Conservation (phyloP, 2,888 invertebrate genomes). For the Smittia aterrima region DNA sequence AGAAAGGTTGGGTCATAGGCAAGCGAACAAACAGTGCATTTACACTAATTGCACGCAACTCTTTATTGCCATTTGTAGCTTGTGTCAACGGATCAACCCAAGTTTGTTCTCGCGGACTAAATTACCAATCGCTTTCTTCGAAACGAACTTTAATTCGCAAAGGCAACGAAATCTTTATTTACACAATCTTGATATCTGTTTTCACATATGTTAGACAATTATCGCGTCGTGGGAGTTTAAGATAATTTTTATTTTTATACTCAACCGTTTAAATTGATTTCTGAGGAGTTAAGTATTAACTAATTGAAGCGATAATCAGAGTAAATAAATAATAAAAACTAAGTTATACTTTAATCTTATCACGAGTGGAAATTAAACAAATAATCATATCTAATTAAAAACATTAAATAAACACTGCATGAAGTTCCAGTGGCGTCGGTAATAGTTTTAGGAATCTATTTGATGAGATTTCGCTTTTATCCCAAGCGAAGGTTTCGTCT, state of each 20-base stretch:
- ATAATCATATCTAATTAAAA: constrained; percentile 9
- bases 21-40: neutral
- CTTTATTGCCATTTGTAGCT: too few species aligned
- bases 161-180: constrained; percentile 11
- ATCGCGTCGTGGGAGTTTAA: constrained; percentile 7
- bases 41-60: too few species aligned
- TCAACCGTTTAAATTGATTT: neutral
- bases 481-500: neutral
- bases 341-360: neutral
- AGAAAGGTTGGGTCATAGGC: neutral
- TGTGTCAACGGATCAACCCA: neutral
- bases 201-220: neutral
- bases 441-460: too few species aligned
- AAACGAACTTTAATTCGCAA: neutral
- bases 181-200: neutral
- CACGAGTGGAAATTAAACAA: constrained; percentile 7
- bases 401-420: constrained; percentile 10
- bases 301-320: neutral
- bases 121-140: too few species aligned
- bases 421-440: neutral
- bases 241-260: neutral
- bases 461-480: too few species aligned
- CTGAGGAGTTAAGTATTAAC: neutral
- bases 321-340: constrained; percentile 13
- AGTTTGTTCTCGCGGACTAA: too few species aligned